Evolutionary conservation across 2,797 vertebrate species (phyloP).

Genomic region (Salmo trutta): DNA sequence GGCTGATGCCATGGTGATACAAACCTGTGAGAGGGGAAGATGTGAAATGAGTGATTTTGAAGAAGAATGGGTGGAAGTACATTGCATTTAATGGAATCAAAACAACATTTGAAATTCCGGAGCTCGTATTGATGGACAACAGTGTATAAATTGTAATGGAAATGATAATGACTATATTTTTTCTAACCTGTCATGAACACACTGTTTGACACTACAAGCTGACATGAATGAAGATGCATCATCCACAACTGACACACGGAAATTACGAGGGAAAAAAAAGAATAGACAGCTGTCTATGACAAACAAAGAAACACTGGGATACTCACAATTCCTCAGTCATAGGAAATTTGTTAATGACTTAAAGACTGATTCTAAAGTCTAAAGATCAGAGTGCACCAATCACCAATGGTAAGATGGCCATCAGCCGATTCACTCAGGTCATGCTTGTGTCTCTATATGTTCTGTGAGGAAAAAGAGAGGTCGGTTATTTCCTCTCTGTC

Average conservation of each 20-base stretch:
- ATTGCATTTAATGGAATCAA: slow-evolving; percentile 23
- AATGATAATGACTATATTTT: slow-evolving; percentile 9
- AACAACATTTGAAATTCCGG: slow-evolving; percentile 28
- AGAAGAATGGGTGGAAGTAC: slow-evolving; percentile 13
- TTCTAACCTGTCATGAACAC: slow-evolving; percentile 28
- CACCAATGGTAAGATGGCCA: background rate
- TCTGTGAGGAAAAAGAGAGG: slow-evolving; percentile 17
- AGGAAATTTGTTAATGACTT: background rate
- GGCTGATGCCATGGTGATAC: slow-evolving; percentile 63
- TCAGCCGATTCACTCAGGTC: slow-evolving; percentile 16
- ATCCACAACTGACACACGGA: background rate
- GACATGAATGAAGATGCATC: background rate
- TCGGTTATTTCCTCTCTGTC: background rate
- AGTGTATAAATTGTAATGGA: slow-evolving; percentile 17
- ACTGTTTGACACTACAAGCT: background rate
- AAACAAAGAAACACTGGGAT: background rate
- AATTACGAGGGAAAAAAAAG: background rate
- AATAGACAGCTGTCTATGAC: background rate
- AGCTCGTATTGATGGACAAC: background rate
- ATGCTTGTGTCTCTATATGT: background rate
- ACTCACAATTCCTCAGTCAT: slow-evolving; percentile 54
- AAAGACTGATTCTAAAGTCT: background rate
- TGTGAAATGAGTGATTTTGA: slow-evolving; percentile 36
- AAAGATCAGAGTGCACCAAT: slow-evolving; percentile 9
- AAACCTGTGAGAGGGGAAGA: slow-evolving; percentile 60